Evolutionary conservation across 2,113 vertebrate genomes (phyloP).

Genomic region (Leptosomus discolor): DNA sequence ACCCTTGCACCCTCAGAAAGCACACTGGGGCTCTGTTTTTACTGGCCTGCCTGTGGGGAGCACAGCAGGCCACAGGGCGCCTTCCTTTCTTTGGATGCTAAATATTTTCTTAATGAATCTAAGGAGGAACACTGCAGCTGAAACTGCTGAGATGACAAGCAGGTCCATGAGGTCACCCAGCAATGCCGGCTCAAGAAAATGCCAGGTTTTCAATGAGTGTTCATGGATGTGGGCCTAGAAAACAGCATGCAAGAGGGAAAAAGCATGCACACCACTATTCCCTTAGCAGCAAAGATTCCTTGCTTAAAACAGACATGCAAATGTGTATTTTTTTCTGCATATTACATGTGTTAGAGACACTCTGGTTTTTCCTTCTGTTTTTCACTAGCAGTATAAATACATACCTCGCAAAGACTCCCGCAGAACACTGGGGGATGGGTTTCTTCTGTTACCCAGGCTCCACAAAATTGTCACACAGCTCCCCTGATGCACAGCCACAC

Average conservation of each 20-base stretch:
- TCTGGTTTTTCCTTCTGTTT: conserved; percentile 34
- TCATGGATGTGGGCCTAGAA: background rate
- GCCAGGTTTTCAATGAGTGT: background rate
- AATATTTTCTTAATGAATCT: conserved; percentile 48
- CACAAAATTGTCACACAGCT: background rate
- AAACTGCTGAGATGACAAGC: conserved; percentile 33
- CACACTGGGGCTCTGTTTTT: background rate
- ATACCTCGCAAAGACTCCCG: background rate
- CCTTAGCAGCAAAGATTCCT: background rate
- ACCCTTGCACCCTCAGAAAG: background rate
- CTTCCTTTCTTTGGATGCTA: background rate
- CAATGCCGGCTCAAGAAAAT: background rate
- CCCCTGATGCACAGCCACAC: background rate
- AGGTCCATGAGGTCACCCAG: background rate
- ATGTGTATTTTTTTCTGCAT: conserved; percentile 26
- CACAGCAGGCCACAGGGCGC: background rate
- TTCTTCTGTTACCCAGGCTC: background rate
- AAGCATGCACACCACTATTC: background rate
- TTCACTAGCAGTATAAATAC: conserved; percentile 6
- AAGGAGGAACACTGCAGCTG: background rate
- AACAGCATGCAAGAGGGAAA: background rate
- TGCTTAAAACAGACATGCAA: background rate
- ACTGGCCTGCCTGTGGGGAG: background rate
- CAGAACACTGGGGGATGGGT: background rate
- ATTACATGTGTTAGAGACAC: conserved; percentile 10